Conservation (phyloP, 2,797 vertebrate genomes). For the Neoniphon sammara region DNA sequence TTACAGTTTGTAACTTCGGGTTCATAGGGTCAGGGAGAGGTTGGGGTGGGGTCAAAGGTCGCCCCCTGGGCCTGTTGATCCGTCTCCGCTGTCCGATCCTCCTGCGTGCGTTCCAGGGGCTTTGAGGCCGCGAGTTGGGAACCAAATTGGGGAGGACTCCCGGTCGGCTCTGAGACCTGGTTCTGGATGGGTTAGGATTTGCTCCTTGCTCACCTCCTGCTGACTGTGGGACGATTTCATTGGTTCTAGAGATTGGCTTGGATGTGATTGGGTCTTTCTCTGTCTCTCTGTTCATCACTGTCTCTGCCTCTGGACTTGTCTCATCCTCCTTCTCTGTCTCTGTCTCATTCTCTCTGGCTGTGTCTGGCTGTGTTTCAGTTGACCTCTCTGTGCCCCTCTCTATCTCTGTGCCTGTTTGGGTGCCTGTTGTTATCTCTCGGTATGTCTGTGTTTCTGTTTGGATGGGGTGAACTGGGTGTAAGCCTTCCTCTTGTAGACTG, state of each 20-base stretch:
- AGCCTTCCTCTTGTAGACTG: constrained; percentile 72
- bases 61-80: constrained; percentile 64
- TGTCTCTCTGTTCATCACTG: constrained; percentile 22
- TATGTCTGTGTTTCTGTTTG: constrained; percentile 45
- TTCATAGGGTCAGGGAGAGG: constrained; percentile 52
- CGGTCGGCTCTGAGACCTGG: constrained; percentile 42
- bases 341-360: constrained; percentile 21
- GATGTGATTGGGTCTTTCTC: constrained; percentile 25
- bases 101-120: constrained; percentile 72
- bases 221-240: constrained; percentile 58
- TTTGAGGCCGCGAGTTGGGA: constrained; percentile 61
- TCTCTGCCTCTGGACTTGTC: constrained; percentile 20
- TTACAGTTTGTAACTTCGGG: constrained; percentile 32
- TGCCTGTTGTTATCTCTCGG: constrained; percentile 36
- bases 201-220: constrained; percentile 7
- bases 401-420: constrained; percentile 29
- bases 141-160: constrained; percentile 58
- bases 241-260: constrained; percentile 40
- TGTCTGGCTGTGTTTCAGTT: constrained; percentile 45
- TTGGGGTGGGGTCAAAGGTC: constrained; percentile 48
- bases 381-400: constrained; percentile 15
- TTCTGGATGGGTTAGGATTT: constrained; percentile 36
- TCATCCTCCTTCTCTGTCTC: constrained; percentile 30
- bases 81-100: constrained; percentile 70
- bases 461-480: constrained; percentile 60